Base-by-base conservation (phyloP, 2,113 vertebrate species). In the Parotia lawesii region DNA sequence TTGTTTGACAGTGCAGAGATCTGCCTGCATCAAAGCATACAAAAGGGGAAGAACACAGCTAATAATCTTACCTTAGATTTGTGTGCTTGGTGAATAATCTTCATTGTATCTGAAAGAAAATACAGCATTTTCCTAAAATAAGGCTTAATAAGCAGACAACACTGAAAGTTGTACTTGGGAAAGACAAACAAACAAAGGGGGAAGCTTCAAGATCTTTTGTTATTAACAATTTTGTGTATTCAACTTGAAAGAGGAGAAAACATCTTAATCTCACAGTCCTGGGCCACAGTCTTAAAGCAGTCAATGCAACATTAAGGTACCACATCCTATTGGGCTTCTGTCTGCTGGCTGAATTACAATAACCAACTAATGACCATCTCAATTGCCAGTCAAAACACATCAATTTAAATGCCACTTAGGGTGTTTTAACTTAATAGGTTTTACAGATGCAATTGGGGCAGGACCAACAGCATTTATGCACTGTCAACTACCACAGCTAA, bases 81-180 rank as follows among this genome's bases (percentile, higher is more conserved):
- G 80, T 99, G 98, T 65, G 99, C 98, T 89, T 99, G 99, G 92
- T 99, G 99, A 95, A 99, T 98, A 76, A 99, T 99, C 97, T 99
- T 99, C 97, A 99, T 98, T 17, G 98, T 99, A 97, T 99, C 99
- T 99, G 98, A 91, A 98, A 98, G 90, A 81, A 94, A 97, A 89
- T 31, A 38, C 38, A 93, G 38, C 20, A 8, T 47, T 93, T 93
- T 72, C 51, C 35, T 96, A 78, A 80, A 76, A 74, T 19, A 72
- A 71, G 35, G 18, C 28, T 88, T 62, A 79, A 47, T 44, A 93
- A 81, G 27, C 27, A 84, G 21, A 11, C 20, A 70, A 40, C 28
- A 19, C 42, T 37, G 18, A 38, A 70, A 83, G 31, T 1, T 73
- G 60, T 51, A 60, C 64, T 60, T n/a, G 33, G 11, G 21, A 73